Evolutionary conservation across 2,888 invertebrate species (phyloP), one percentile per base, ranked within the genome.

Genomic region (Eupeodes luniger): DNA sequence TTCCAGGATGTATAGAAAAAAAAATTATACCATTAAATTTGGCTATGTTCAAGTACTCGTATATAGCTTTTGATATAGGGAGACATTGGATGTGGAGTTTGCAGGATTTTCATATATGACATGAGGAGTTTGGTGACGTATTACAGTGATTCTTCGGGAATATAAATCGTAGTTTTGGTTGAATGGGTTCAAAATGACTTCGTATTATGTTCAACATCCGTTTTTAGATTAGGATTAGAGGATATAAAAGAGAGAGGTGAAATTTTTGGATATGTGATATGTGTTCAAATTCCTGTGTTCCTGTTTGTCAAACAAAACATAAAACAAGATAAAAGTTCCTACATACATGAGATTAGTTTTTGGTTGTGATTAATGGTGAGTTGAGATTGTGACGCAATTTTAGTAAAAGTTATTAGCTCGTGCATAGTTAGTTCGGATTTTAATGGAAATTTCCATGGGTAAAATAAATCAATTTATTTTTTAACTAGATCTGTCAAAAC

Each of bases 1-100:
- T 40, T 5, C 40, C 40, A 40, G 67, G 40, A n/a, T 57, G n/a
- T 57, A 47, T 40, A 19, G 53, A 69, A 62, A n/a, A 55, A 67
- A 76, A 77, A 70, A 36, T 55, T 40, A 69, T 77, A 19, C 62
- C 77, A 77, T 77, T 70, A 70, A 49, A 14, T 49, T 49, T 40
- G 16, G 62, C 27, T 62, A 49, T 75, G 67, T 27, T 27, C 27
- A 27, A 27, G 27, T 27, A 27, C 27, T 27, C 27, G 2, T 10
- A 19, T 1, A 74, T 4, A 67, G 16, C 40, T 40, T 7, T 40
- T 4, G 27, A 3, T 40, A 40, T 40, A 40, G 40, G 40, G 40
- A 40, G 27, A 16, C 6, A 57, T 64, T 77, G 55, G 19, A 9
- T 40, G 40, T 44, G 34, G 69, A 57, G 59, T 72, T 59, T 47